Evolutionary conservation across 2,888 invertebrate species (phyloP), one percentile per base, ranked within the genome.

Genomic region (Campaea margaritaria): DNA sequence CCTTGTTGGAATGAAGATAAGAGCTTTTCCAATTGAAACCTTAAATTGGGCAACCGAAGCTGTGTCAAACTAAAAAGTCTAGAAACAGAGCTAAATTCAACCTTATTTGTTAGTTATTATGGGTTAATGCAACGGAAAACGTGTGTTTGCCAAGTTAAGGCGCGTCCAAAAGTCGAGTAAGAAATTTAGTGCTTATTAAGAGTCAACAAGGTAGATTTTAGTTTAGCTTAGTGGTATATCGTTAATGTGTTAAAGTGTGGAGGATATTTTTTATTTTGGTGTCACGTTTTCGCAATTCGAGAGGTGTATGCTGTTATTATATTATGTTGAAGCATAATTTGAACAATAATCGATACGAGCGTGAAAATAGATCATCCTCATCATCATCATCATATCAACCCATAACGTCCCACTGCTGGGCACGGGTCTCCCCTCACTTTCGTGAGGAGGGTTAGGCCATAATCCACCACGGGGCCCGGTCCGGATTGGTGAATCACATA

Each of bases 271-370:
- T 79, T 80, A 76, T 82, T 81, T 76, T 70, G 52, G 66, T 69
- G 74, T 78, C 79, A 80, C 79, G 80, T 76, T 66, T 74, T 70
- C 14, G 79, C 79, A 79, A 81, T 83, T 74, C 63, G 31, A 60
- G 62, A 76, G 71, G 76, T 75, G 76, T 75, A 70, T 60, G 68
- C 68, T 69, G 61, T 64, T 67, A 65, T 67, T 62, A 67, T 43
- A 62, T 58, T 43, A 62, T 58, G 59, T 61, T 55, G 53, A 63
- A 58, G 10, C 42, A 52, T 65, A 68, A 64, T 62, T 21, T 57
- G 61, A 53, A 15, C 31, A 41, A 39, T 41, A 28, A 31, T 15
- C 27, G 45, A 38, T 44, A 36, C 14, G 11, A 36, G 31, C 31
- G 31, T 31, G 31, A 36, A 36, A n/a, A n/a, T 10, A 36, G 36